Evolutionary conservation across 1,140 invertebrate species (phyloP).

Genomic region (Dysdera silvatica): DNA sequence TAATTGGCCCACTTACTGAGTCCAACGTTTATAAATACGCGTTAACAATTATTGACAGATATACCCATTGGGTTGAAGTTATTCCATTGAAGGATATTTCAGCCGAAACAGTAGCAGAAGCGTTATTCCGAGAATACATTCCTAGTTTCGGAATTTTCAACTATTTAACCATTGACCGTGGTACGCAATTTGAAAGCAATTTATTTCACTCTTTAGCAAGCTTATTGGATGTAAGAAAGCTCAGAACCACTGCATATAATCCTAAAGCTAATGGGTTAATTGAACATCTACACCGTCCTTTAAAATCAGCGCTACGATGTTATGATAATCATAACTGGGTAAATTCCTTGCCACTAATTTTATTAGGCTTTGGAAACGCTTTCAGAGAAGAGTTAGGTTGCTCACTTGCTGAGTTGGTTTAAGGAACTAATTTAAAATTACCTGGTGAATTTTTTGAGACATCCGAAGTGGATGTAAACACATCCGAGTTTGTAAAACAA

Average conservation of each 20-base stretch:
- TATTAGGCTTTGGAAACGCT: slow-evolving; percentile 37
- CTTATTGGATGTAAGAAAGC: slow-evolving; percentile 9
- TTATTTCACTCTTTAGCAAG: slow-evolving; percentile 23
- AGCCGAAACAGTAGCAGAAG: slow-evolving; percentile 39
- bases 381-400: slow-evolving; percentile 36
- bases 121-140: slow-evolving; percentile 41
- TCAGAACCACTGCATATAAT: slow-evolving; percentile 29
- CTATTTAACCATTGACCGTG: slow-evolving; percentile 43
- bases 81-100: slow-evolving; percentile 40
- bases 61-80: slow-evolving; percentile 45
- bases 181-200: slow-evolving; percentile 44
- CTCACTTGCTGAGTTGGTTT: slow-evolving; percentile 33
- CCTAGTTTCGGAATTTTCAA: slow-evolving; percentile 36
- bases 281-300: slow-evolving; percentile 41
- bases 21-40: slow-evolving; percentile 39
- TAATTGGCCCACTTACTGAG: slow-evolving; percentile 44
- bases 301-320: slow-evolving; percentile 39
- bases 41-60: slow-evolving; percentile 46
- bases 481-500: not conserved
- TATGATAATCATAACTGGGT: slow-evolving; percentile 36
- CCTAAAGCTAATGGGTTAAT: slow-evolving; percentile 41
- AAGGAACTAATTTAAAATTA: slow-evolving; percentile 27
- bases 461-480: not conserved
- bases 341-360: slow-evolving; percentile 39
- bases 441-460: slow-evolving; percentile 30